These are phyloP conservation scores for Pyralis farinalis DNA, from an alignment of 2,888 invertebrate genomes.

Conservation along the genomic window DNA sequence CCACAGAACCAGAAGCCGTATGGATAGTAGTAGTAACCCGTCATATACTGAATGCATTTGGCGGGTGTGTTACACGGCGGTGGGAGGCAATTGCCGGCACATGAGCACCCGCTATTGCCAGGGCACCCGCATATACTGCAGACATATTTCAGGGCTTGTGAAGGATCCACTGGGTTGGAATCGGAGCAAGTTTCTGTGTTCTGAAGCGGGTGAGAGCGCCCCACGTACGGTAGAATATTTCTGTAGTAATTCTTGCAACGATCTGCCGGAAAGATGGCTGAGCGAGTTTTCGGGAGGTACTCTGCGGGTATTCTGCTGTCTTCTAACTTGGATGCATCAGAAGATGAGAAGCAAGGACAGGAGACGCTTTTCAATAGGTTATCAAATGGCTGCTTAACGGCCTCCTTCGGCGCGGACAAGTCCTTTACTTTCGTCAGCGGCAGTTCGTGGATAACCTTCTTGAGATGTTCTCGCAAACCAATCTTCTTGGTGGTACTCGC, in stretches of 20 bases:
- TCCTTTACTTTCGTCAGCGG: slow-evolving; percentile 25
- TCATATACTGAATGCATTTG: slow-evolving; percentile 39
- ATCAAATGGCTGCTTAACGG: too few species aligned
- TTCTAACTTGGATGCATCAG: slow-evolving; percentile 2
- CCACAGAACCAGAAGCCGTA: slow-evolving; percentile 22
- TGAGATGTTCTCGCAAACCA: slow-evolving; percentile 34
- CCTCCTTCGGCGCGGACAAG: slow-evolving; percentile 2
- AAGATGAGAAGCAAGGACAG: slow-evolving; percentile 29
- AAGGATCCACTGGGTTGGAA: not conserved
- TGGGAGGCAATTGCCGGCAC: slow-evolving; percentile 13
- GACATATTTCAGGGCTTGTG: slow-evolving; percentile 3
- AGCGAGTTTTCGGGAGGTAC: slow-evolving; percentile 20
- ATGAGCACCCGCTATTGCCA: slow-evolving; percentile 2
- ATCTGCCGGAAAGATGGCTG: slow-evolving; percentile 20
- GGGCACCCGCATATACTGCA: slow-evolving; percentile 9
- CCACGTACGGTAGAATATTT: not conserved
- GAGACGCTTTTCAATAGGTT: slow-evolving; percentile 25
- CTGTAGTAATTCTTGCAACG: slow-evolving; percentile 6
- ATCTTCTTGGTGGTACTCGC: slow-evolving; percentile 42
- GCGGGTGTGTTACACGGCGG: slow-evolving; percentile 27
- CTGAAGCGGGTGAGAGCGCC: not conserved
- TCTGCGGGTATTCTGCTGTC: slow-evolving; percentile 9
- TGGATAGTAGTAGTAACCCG: slow-evolving; percentile 42
- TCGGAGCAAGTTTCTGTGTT: slow-evolving; percentile 8
- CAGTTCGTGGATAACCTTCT: slow-evolving; percentile 25